Evolutionary conservation across 2,113 vertebrate genomes (phyloP).

Genomic region (Ondatra zibethicus): DNA sequence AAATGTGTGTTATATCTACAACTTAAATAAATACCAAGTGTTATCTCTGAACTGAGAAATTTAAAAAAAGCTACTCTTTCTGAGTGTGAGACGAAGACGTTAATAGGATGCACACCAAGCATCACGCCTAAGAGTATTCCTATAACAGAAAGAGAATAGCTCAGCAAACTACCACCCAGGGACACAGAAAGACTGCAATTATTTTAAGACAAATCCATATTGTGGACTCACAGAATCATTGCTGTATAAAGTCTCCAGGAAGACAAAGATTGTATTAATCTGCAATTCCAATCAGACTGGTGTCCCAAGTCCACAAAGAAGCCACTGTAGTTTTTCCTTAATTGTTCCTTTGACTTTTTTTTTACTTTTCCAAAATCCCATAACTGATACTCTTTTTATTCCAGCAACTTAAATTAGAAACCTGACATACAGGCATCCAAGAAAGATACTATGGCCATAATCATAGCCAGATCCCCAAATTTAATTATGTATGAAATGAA

Average conservation of each 20-base stretch:
- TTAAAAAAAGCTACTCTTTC: not conserved
- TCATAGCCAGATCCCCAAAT: conserved; percentile 14
- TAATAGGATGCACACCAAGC: not conserved
- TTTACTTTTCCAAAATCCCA: conserved; percentile 16
- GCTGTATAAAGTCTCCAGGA: conserved; percentile 53
- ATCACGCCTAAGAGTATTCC: conserved; percentile 14
- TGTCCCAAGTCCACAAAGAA: conserved; percentile 58
- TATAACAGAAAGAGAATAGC: not conserved
- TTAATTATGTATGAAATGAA: conserved; percentile 62
- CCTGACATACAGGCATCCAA: not conserved
- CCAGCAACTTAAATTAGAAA: conserved; percentile 68
- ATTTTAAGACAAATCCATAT: conserved; percentile 59
- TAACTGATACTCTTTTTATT: conserved; percentile 34
- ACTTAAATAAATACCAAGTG: not conserved
- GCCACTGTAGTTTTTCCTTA: conserved; percentile 47
- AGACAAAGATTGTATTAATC: conserved; percentile 40
- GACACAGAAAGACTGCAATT: conserved; percentile 37
- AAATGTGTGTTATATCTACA: not conserved
- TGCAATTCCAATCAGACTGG: conserved; percentile 20
- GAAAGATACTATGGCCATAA: conserved; percentile 36
- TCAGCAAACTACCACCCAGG: conserved; percentile 53
- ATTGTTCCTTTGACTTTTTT: conserved; percentile 50
- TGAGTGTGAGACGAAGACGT: not conserved
- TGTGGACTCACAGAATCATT: conserved; percentile 46
- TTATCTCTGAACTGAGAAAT: not conserved